A percentile compares a stretch with the other conserved stretches of the same genome.
Conservation (phyloP, 2,113 vertebrate genomes). For the Cynoglossus semilaevis region DNA sequence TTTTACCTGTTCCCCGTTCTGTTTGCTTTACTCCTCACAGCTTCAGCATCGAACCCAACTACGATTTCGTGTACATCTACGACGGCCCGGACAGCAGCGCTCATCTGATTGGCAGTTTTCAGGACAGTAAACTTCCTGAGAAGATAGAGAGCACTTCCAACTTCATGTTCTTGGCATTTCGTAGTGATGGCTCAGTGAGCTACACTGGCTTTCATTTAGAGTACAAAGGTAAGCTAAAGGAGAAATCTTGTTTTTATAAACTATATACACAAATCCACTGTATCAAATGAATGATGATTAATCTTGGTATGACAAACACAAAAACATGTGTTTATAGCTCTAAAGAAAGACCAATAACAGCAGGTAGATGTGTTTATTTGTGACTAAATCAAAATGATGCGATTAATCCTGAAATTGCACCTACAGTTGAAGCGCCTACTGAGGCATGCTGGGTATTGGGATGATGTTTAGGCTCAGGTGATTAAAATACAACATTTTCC, state of each 20-base stretch:
- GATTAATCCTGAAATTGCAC: too few species aligned
- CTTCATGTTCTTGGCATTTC: conserved; percentile 95
- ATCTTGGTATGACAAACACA: too few species aligned
- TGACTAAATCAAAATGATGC: too few species aligned
- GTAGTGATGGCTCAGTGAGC: conserved; percentile 97
- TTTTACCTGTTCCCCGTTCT: too few species aligned
- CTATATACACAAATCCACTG: too few species aligned
- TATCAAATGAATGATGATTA: too few species aligned
- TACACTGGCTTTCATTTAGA: conserved; percentile 97
- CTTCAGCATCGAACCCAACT: conserved; percentile 99
- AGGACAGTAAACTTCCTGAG: conserved; percentile 96
- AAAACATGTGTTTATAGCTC: not conserved
- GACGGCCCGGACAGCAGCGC: conserved; percentile 90
- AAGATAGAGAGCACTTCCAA: conserved; percentile 96
- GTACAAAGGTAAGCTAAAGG: conserved; percentile 87
- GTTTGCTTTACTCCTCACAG: conserved; percentile 66
- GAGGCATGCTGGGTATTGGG: too few species aligned
- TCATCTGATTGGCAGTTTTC: conserved; percentile 93
- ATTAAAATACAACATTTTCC: too few species aligned
- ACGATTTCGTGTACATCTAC: conserved; percentile 97
- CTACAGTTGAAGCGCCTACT: too few species aligned
- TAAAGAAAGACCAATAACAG: conserved; percentile 2
- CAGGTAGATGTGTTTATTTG: conserved; percentile 20
- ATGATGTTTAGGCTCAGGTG: too few species aligned
- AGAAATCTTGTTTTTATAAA: not conserved